phyloP scores from a whole-genome alignment of 2,797 vertebrate genomes.

The Chromobotia macracanthus region DNA sequence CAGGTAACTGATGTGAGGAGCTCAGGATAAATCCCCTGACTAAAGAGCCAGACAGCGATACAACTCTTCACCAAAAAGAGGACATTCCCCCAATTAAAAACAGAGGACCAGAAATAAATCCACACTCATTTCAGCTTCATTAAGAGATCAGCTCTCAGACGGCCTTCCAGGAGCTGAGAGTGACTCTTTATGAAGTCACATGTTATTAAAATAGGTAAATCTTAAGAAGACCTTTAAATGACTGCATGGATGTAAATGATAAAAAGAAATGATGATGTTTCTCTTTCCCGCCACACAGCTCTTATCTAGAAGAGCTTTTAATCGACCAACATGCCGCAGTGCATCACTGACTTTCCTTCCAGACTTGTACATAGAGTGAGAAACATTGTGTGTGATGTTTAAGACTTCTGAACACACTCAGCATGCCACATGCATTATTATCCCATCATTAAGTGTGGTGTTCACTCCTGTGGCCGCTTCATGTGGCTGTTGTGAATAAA shows the following conservation, averaged over 20 bases:
- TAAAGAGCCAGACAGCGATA: conserved; percentile 27
- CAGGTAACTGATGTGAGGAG: conserved; percentile 29
- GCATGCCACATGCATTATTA: background rate
- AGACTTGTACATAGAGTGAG: background rate
- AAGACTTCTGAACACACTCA: background rate
- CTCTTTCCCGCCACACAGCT: background rate
- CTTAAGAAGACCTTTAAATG: conserved; percentile 39
- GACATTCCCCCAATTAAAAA: conserved; percentile 61
- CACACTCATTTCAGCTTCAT: conserved; percentile 14
- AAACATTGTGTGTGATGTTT: background rate
- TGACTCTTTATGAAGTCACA: conserved; percentile 35
- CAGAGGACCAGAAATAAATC: conserved; percentile 11
- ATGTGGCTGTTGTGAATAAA: too few species aligned
- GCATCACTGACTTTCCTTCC: conserved; percentile 1
- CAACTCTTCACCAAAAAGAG: conserved; percentile 39
- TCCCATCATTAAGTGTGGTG: background rate
- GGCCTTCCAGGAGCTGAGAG: conserved; percentile 1
- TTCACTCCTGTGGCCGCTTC: too few species aligned
- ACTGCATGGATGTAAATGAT: background rate
- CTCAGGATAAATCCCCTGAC: conserved; percentile 57
- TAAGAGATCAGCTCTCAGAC: conserved; percentile 12
- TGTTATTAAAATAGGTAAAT: conserved; percentile 50
- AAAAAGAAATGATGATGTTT: conserved; percentile 18
- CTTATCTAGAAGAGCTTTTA: conserved; percentile 1
- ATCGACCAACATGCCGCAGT: background rate